Base-by-base conservation (phyloP, 64 coral and sea anemone genomes). In the Orbicella faveolata region DNA sequence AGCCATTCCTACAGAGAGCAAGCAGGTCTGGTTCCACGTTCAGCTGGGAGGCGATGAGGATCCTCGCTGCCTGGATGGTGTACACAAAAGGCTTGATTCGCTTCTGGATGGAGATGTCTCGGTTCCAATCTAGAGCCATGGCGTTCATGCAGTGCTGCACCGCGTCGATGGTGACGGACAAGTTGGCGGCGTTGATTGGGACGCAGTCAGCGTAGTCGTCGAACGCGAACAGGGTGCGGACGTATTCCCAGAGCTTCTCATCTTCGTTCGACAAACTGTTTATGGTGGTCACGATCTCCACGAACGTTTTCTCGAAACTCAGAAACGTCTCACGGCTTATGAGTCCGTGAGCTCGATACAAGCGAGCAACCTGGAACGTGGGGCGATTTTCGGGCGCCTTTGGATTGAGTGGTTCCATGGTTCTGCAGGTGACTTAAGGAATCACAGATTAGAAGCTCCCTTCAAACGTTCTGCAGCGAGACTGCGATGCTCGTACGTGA, bases 91-190 rank as follows among this genome's bases (percentile, higher is more conserved):
- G 44, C 10, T 74, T 10, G 23, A 52, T 61, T 57, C 86, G 18
- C 72, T 88, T 88, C 86, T 88, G 86, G 72, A 88, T 88, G 73
- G 86, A 88, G 61, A 88, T 88, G 76, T 88, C 86, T 75, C 73
- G 86, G 48, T 88, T 88, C 86, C 86, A 88, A 20, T 88, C 73
- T 19, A 74, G 23, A 35, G 44, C 72, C 21, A 88, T 44, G 67
- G 52, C 51, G 48, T 88, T 88, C 65, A 88, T 37, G 10, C 23
- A 61, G 12, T 5, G 1, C 51, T 52, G 37, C 2, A 88, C 86
- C 33, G 86, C 65, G 13, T 68, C 18, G 17, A 52, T 63, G 74
- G 33, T 15, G 52, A 88, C 75, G 23, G 87, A 88, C 74, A 88
- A 63, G 36, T 88, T 88, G 4, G 87, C 87, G 8, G 87, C 54